These are phyloP conservation scores for Passer montanus DNA, from an alignment of 2,113 vertebrate species.

Conservation along the genomic window DNA sequence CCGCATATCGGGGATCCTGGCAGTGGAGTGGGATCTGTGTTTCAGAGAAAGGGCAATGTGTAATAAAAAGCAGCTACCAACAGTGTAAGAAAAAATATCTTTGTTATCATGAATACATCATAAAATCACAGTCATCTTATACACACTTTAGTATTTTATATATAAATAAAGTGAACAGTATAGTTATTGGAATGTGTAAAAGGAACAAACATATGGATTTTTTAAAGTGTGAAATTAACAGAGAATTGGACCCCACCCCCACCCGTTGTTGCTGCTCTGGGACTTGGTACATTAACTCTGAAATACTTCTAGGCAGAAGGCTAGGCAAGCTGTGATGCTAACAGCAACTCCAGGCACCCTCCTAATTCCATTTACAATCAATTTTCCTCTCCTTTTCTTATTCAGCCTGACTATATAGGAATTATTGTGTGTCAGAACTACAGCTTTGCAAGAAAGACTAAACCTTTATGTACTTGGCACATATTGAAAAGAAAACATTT, in stretches of 20 bases:
- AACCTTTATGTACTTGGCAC: neutral
- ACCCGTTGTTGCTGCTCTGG: neutral
- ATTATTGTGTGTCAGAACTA: neutral
- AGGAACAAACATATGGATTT: neutral
- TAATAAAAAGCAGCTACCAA: slow-evolving; percentile 50
- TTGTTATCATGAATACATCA: slow-evolving; percentile 74
- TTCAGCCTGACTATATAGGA: neutral
- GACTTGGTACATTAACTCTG: neutral
- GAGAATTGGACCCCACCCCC: neutral
- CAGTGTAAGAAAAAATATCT: slow-evolving; percentile 77
- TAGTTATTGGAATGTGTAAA: slow-evolving; percentile 34
- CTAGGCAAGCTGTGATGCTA: neutral
- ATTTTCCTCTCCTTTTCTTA: neutral
- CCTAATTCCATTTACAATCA: neutral
- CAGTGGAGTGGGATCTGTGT: neutral
- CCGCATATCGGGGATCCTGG: no score
- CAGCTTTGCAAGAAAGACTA: neutral
- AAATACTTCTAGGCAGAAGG: neutral
- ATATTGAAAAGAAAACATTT: neutral
- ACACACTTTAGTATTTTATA: slow-evolving; percentile 50
- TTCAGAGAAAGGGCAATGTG: neutral
- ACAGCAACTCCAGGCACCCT: neutral
- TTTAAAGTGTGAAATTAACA: neutral
- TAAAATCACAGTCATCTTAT: slow-evolving; percentile 65
- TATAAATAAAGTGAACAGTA: slow-evolving; percentile 69